phyloP scores from a whole-genome alignment of 1,140 invertebrate genomes.

The Sarcophaga bullata region DNA sequence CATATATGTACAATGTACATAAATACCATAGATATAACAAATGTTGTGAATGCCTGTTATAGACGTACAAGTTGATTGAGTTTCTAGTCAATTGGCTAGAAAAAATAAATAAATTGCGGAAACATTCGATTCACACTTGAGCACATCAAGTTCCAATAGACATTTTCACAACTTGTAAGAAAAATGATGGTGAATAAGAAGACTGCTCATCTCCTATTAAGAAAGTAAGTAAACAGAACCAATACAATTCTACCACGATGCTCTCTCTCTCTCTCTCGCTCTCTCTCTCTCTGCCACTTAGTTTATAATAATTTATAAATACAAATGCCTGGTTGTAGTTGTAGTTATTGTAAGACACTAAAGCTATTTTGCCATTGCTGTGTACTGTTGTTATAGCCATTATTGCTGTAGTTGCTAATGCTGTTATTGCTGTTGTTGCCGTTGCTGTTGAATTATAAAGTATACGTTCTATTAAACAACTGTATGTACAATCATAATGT shows the following conservation, averaged over 20 bases:
- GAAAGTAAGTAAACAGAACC: too few species aligned
- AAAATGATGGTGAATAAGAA: too few species aligned
- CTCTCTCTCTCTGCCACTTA: too few species aligned
- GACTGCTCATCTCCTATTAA: too few species aligned
- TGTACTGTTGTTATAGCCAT: too few species aligned
- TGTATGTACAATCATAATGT: neutral
- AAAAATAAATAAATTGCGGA: constrained; percentile 48
- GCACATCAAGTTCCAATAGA: constrained; percentile 32
- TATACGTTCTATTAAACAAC: neutral
- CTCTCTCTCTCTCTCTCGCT: too few species aligned
- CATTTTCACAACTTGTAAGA: neutral
- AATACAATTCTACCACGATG: too few species aligned
- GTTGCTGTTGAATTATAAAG: constrained; percentile 4
- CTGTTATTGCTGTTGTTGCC: neutral
- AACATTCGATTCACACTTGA: constrained; percentile 48
- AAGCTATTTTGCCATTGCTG: too few species aligned
- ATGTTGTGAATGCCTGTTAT: constrained; percentile 39
- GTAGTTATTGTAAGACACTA: too few species aligned
- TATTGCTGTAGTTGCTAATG: neutral
- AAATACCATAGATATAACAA: neutral
- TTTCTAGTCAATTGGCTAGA: constrained; percentile 46
- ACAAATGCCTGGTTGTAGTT: too few species aligned
- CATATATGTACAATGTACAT: neutral
- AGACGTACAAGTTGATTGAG: constrained; percentile 47
- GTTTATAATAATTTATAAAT: too few species aligned